Base-by-base conservation (phyloP, 2,888 invertebrate genomes). In the Aethes cnicana region DNA sequence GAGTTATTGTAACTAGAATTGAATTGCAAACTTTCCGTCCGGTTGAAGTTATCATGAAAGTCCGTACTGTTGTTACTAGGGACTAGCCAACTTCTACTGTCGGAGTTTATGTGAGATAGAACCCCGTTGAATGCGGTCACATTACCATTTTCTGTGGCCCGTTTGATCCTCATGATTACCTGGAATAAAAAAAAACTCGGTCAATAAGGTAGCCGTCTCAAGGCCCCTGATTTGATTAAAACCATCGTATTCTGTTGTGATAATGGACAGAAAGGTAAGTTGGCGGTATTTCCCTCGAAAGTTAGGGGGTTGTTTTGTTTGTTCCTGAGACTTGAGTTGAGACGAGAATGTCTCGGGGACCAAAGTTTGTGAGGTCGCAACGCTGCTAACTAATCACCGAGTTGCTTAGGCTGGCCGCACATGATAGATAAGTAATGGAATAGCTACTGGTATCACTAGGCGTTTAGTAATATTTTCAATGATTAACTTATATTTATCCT, bases 161-260 rank as follows among this genome's bases (percentile, higher is more conserved):
- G 72, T 64, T 73, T 71, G 69, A 86, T 79, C 77, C 71, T 82
- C 88, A 88, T 88, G 70, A 59, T 82, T 78, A 74, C 68, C 88
- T 88, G 82, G 18, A 79, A 78, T 61, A 61, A 56, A 58, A 49
- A 47, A 57, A 41, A 63, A 56, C 47, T 8, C 1, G 6, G 36
- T 39, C 46, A 46, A 43, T 52, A 30, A 8, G 5, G 9, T 35
- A 36, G 7, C 4, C 26, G 1, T 14, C 21, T n/a, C 26, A 20
- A n/a, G n/a, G n/a, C 28, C 5, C 8, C n/a, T 30, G 17, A 12
- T 18, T 32, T 18, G 23, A 36, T 32, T 44, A 20, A 25, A 32
- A 18, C 37, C 30, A 17, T 12, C n/a, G n/a, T 21, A 39, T 20
- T 47, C 9, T 44, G 44, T 44, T 5, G 4, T 11, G 28, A 12